Percentiles rank a stretch among this genome's conserved stretches.
These are phyloP conservation scores for Danio choprae DNA, from an alignment of 2,797 vertebrate species.

Conservation along the genomic window DNA sequence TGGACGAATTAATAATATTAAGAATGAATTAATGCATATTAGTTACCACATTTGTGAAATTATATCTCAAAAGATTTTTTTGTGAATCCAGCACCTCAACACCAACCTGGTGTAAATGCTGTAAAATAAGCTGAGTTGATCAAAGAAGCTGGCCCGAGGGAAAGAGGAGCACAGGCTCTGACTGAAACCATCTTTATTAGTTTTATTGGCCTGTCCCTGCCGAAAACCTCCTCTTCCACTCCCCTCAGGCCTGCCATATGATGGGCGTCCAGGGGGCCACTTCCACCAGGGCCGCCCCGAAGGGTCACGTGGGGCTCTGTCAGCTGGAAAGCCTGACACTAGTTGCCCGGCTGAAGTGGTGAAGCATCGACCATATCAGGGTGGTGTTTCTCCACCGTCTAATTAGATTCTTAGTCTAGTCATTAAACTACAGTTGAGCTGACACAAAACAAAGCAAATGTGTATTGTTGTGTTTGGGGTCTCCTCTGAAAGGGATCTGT, in stretches of 20 bases:
- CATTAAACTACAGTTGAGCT: slow-evolving; percentile 54
- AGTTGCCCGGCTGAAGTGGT: slow-evolving; percentile 23
- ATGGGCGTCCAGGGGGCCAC: slow-evolving; percentile 46
- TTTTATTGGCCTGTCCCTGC: slow-evolving; percentile 40
- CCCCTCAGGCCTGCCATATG: slow-evolving; percentile 63
- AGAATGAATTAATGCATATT: too few relatives aligned
- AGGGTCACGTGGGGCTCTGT: slow-evolving; percentile 59
- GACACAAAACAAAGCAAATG: slow-evolving; percentile 50
- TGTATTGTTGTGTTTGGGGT: slow-evolving; percentile 34
- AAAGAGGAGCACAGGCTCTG: not conserved
- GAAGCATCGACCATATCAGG: slow-evolving; percentile 13
- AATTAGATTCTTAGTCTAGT: slow-evolving; percentile 61
- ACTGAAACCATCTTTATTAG: slow-evolving; percentile 40
- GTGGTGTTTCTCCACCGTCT: slow-evolving; percentile 29
- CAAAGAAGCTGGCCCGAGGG: slow-evolving; percentile 17
- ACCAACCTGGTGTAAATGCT: not conserved
- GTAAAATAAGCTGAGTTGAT: slow-evolving; percentile 3
- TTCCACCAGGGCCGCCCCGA: slow-evolving; percentile 25
- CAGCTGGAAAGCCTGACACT: slow-evolving; percentile 64
- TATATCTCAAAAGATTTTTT: too few relatives aligned
- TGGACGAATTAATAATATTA: too few relatives aligned
- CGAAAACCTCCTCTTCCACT: slow-evolving; percentile 32
- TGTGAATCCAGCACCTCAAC: not conserved
- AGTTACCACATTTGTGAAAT: too few relatives aligned
- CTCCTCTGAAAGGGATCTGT: slow-evolving; percentile 32